Conservation (phyloP, 1,140 invertebrate species). For the Fopius arisanus region DNA sequence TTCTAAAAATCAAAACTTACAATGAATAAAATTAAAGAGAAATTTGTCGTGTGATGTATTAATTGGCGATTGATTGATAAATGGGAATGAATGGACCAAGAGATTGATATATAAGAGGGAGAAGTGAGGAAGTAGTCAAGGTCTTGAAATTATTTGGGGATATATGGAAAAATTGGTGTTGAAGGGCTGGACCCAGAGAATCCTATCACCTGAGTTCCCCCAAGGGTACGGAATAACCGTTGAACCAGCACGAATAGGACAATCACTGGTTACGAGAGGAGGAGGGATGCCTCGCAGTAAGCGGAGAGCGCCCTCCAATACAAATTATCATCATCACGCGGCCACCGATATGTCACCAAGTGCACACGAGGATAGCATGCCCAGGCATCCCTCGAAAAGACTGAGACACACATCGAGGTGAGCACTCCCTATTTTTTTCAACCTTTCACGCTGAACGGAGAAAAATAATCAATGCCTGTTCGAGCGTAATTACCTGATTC, state of each 20-base stretch:
- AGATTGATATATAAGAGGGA: no score
- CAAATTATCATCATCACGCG: constrained; percentile 54
- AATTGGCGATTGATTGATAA: no score
- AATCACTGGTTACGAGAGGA: constrained; percentile 24
- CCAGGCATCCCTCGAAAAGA: constrained; percentile 60
- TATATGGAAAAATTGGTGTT: neutral
- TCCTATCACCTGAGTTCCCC: neutral
- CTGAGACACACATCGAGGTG: constrained; percentile 58
- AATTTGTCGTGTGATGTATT: no score
- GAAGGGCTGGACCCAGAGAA: neutral
- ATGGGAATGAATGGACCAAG: no score
- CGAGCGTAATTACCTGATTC: neutral
- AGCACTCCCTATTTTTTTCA: constrained; percentile 3
- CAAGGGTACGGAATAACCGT: constrained; percentile 2
- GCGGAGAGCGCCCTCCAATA: constrained; percentile 63
- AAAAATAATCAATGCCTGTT: constrained; percentile 16
- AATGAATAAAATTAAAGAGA: no score
- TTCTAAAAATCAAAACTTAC: no score
- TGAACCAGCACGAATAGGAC: neutral
- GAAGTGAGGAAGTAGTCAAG: no score
- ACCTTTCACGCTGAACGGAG: neutral
- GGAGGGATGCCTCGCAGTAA: constrained; percentile 65
- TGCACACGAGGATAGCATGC: constrained; percentile 57
- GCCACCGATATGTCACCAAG: constrained; percentile 58
- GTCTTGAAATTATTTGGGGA: neutral